A percentile compares a stretch with the other conserved stretches of the same genome.
phyloP scores from a whole-genome alignment of 2,888 invertebrate species.

The Xestia xanthographa region DNA sequence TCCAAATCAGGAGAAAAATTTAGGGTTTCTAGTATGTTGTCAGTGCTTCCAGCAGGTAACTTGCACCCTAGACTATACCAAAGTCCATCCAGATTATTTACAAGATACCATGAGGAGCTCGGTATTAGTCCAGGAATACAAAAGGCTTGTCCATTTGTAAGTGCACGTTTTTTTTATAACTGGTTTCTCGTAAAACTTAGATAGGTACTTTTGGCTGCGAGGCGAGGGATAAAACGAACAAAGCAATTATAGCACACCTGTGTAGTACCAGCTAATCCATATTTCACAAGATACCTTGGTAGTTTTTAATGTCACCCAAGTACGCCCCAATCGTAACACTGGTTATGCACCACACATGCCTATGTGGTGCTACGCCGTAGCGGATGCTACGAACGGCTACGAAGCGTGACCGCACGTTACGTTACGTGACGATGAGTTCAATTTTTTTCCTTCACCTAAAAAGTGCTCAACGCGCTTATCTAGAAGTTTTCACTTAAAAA shows the following conservation, averaged over 20 bases:
- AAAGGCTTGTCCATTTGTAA: constrained; percentile 83
- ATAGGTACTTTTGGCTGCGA: background rate
- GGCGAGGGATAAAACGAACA: background rate
- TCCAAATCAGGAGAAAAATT: constrained; percentile 11
- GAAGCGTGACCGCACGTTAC: too few species aligned
- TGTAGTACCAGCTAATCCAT: background rate
- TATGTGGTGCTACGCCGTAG: too few species aligned
- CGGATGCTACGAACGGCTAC: too few species aligned
- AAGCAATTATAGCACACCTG: background rate
- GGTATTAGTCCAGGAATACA: constrained; percentile 66
- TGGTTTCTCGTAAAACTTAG: background rate
- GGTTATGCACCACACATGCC: too few species aligned
- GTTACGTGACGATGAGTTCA: too few species aligned
- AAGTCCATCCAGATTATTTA: constrained; percentile 76
- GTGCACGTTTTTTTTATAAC: background rate
- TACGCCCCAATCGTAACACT: too few species aligned
- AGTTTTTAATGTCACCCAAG: background rate
- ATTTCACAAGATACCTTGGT: background rate
- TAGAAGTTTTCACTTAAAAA: too few species aligned
- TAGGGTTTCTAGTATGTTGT: constrained; percentile 19
- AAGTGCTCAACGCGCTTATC: too few species aligned
- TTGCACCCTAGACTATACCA: background rate
- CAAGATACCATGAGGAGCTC: constrained; percentile 69
- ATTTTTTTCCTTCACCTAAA: too few species aligned
- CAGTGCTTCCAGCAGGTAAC: background rate